These are phyloP conservation scores for Muricea muricata DNA, from an alignment of 92 coral and sea anemone species.

Conservation along the genomic window DNA sequence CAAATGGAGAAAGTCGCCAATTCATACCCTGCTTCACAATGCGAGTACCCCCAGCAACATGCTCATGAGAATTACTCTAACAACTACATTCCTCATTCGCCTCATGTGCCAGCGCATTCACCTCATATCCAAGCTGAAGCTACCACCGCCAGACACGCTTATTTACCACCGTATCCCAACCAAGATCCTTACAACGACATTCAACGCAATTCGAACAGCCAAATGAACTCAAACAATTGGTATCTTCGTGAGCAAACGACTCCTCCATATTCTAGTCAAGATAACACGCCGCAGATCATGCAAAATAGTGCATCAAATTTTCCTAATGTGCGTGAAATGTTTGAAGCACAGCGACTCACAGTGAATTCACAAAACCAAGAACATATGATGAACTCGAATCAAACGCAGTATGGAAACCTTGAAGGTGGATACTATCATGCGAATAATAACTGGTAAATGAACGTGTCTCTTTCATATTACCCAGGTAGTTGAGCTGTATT, in stretches of 20 bases:
- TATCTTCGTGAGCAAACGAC: constrained; percentile 33
- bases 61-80: constrained; percentile 1
- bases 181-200: constrained; percentile 37
- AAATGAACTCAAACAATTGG: constrained; percentile 26
- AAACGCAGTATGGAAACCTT: constrained; percentile 29
- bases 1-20: constrained; percentile 24
- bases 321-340: constrained; percentile 99
- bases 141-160: constrained; percentile 5
- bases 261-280: constrained; percentile 1
- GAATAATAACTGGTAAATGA: constrained; percentile 29
- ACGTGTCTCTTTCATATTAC: no score
- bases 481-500: no score
- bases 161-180: background rate
- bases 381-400: constrained; percentile 32
- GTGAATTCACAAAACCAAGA: constrained; percentile 49
- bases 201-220: constrained; percentile 11
- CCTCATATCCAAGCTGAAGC: background rate
- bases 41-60: constrained; percentile 27
- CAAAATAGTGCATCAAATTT: constrained; percentile 62
- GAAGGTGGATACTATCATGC: constrained; percentile 26
- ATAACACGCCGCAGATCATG: constrained; percentile 32
- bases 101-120: background rate
- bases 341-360: constrained; percentile 91
- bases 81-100: constrained; percentile 24
- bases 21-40: constrained; percentile 14